Base-by-base conservation (phyloP, 2,797 vertebrate species). In the Bovichtus variegatus region DNA sequence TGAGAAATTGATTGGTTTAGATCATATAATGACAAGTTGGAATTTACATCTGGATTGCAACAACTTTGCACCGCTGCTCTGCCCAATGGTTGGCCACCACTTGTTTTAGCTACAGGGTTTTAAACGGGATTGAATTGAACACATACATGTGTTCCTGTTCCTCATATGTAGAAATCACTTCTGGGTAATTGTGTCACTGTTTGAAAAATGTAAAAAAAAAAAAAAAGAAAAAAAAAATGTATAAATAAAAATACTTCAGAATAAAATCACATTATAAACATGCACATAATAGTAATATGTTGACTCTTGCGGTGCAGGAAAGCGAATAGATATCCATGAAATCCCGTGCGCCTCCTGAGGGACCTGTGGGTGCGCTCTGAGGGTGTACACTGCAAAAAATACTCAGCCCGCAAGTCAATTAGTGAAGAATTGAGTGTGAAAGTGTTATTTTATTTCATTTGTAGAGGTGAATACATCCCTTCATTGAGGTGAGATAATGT, bases 341-440 rank as follows among this genome's bases (percentile, higher is more conserved):
- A 76, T 27, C 76, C 74, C 2, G 55, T 65, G 84, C 77, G 81
- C 9, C 58, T 85, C 69, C 65, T 1, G 4, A 11, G 74, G 63
- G 62, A 87, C 72, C 62, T 25, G 78, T 58, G 78, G 41, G 74
- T 83, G 83, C 74, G 72, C 80, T 68, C 68, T 40, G 16, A 77
- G 44, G 63, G 50, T 77, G 67, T 12, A 86, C 87, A 78, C 89
- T 90, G 87, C 74, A 86, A 89, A 74, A 87, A 84, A 87, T 60
- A 60, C 25, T 2, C 74, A 64, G 9, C 71, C 44, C 8, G 27
- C 72, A 46, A 78, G 50, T 50, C 53, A 23, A 63, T 9, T 34
- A 55, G 11, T 49, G 38, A 54, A 44, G 54, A 25, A 60, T 36
- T 47, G 50, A 68, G 49, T 27, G 68, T 47, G 49, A 65, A 74